Base-by-base conservation (phyloP, 30 jellyfish, hydroid and myxozoan genomes). In the Catostylus mosaicus region DNA sequence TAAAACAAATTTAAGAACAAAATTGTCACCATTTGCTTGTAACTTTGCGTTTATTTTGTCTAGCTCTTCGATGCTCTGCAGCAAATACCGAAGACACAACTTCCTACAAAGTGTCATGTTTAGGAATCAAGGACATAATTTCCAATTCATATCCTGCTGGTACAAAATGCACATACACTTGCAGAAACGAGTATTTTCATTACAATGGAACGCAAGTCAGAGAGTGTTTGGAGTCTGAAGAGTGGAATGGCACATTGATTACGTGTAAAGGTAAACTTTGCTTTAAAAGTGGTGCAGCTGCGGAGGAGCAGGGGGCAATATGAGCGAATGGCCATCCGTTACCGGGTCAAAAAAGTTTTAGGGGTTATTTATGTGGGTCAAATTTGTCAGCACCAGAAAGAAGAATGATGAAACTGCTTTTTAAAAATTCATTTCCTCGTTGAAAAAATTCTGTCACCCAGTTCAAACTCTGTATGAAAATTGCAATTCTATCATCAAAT, bases 151-250 rank as follows among this genome's bases (percentile, higher is more conserved):
- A 73, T 60, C 85, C 57, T 0, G 83, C 75, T 6, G 95, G 94
- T 1, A 50, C 89, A 0, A 56, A n/a, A 26, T 92, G 98, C 78
- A 77, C 77, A 29, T 92, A 54, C 56, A 59, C 78, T 1, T 92
- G 98, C 50, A 77, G 73, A 32, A 48, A 51, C 47, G 54, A 85
- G 33, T 92, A 79, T 75, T 92, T 78, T 60, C 89, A 60, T 52
- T 64, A 59, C 43, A 72, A 90, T 30, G 98, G 98, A 37, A 51
- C 56, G 22, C 22, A 46, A 20, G 50, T 11, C 4, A 83, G 94
- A 30, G 66, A 84, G 11, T 93, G 99, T 70, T 60, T 23, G 59
- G 75, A 63, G 27, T 61, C 94, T 12, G 92, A 90, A 35, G 34
- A 67, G 32, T 93, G 96, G 96, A 61, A 62, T 77, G 86, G 96